phyloP scores from a whole-genome alignment of 2,888 invertebrate species.

The Tenthredo mesomela region DNA sequence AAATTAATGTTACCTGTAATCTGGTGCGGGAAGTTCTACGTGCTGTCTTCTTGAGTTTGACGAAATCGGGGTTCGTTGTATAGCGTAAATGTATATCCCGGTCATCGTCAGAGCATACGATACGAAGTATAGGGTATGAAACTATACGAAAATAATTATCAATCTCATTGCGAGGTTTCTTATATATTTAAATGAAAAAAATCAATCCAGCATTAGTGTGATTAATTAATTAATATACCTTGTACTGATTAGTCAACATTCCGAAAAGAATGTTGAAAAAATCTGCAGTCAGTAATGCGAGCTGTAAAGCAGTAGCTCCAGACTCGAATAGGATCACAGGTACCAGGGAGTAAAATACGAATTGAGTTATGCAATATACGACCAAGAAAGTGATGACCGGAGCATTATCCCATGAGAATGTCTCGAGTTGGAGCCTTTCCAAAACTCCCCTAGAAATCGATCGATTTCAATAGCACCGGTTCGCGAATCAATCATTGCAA shows the following conservation, averaged over 20 bases:
- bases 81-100: slow-evolving; percentile 85
- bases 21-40: slow-evolving; percentile 73
- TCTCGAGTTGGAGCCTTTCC: slow-evolving; percentile 85
- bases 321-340: slow-evolving; percentile 88
- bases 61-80: slow-evolving; percentile 81
- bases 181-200: not conserved
- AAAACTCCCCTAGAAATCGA: slow-evolving; percentile 79
- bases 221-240: no score
- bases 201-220: not conserved
- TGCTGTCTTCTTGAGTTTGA: slow-evolving; percentile 74
- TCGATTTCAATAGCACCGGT: not conserved
- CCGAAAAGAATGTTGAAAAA: slow-evolving; percentile 91
- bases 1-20: slow-evolving; percentile 70
- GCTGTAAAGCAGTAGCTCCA: slow-evolving; percentile 90
- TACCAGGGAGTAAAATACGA: slow-evolving; percentile 87
- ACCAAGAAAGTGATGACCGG: slow-evolving; percentile 82
- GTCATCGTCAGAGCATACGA: slow-evolving; percentile 88
- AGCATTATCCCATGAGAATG: slow-evolving; percentile 83
- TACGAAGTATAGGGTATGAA: slow-evolving; percentile 90
- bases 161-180: not conserved
- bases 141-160: slow-evolving; percentile 79
- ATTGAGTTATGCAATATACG: slow-evolving; percentile 86
- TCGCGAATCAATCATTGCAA: not conserved
- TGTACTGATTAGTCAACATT: slow-evolving; percentile 89
- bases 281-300: slow-evolving; percentile 90